phyloP scores from a whole-genome alignment of 2,113 vertebrate species.

The Plectropomus leopardus region DNA sequence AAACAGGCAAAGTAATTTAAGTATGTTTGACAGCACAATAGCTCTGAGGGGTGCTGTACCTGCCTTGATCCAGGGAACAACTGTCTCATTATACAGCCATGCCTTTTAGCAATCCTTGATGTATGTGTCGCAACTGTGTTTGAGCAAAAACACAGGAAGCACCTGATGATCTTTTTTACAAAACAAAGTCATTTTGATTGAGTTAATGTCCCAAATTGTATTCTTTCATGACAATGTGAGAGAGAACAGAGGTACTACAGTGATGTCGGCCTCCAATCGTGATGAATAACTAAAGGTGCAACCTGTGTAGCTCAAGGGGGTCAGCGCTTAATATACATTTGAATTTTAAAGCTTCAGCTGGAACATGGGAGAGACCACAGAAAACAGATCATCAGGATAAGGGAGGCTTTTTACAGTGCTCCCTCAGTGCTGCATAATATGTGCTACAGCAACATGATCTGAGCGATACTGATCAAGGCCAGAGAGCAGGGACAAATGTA shows the following conservation, averaged over 20 bases:
- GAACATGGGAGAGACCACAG: conserved; percentile 22
- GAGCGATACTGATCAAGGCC: conserved; percentile 11
- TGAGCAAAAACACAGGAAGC: background rate
- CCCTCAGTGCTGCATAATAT: conserved; percentile 30
- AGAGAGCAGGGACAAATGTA: conserved; percentile 10
- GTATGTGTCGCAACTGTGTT: conserved; percentile 17
- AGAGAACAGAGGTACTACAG: background rate
- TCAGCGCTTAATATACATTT: conserved; percentile 14
- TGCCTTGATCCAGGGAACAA: background rate
- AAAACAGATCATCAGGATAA: conserved; percentile 26
- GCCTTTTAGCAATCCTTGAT: background rate
- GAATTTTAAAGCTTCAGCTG: conserved; percentile 49
- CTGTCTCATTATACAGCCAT: background rate
- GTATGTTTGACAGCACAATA: conserved; percentile 18
- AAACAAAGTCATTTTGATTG: background rate
- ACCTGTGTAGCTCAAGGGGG: conserved; percentile 13
- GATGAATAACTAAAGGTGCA: conserved; percentile 13
- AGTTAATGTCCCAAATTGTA: background rate
- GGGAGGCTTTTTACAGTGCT: background rate
- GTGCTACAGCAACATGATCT: conserved; percentile 30
- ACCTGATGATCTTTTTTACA: background rate
- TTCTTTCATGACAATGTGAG: background rate
- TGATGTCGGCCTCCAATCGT: background rate
- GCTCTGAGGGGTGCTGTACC: background rate
- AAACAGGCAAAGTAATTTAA: conserved; percentile 13